Base-by-base conservation (phyloP, 2,797 vertebrate species). In the Alauda arvensis region DNA sequence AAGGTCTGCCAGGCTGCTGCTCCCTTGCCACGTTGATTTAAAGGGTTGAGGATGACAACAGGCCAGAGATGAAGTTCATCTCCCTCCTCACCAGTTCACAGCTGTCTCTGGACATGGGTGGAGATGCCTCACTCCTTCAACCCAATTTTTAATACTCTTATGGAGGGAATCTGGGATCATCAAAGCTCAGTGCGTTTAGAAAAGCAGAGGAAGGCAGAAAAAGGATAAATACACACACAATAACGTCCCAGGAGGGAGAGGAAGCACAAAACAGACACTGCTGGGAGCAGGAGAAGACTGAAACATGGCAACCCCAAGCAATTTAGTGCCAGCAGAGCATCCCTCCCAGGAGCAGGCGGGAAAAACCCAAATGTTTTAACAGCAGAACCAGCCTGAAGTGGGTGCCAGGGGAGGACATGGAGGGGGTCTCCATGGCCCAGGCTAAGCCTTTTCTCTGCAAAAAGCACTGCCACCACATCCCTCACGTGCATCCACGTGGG, bases 401-500 rank as follows among this genome's bases (percentile, higher is more conserved):
- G 16, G 28, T 39, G n/a, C 28, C 49, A 42, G 24, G 3, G 14
- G 19, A 55, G 14, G 33, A 67, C 8, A 17, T 2, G 8, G 37
- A 40, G 12, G 18, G 7, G 9, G 10, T 14, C 20, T 48, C 62
- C 24, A 4, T 3, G 13, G 39, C 13, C 52, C 74, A 43, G 33
- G 31, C 33, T 31, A 34, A 85, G 21, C 14, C 25, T 45, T 43
- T 55, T 21, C 18, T 14, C 18, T 10, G 28, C 19, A 51, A 62
- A 61, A 8, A 6, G 46, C 3, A 6, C 39, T 26, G 60, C 33
- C 18, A n/a, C 28, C 25, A 13, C 39, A 33, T 18, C 16, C 59
- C 37, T 24, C 16, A 5, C 0, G 0, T 5, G 13, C 21, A 15
- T 2, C 33, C 53, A 3, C 0, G 15, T 0, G 2, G 45, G 12